Base-by-base conservation (phyloP, 2,888 invertebrate genomes). In the Imbricaverruca yamaguchii region DNA sequence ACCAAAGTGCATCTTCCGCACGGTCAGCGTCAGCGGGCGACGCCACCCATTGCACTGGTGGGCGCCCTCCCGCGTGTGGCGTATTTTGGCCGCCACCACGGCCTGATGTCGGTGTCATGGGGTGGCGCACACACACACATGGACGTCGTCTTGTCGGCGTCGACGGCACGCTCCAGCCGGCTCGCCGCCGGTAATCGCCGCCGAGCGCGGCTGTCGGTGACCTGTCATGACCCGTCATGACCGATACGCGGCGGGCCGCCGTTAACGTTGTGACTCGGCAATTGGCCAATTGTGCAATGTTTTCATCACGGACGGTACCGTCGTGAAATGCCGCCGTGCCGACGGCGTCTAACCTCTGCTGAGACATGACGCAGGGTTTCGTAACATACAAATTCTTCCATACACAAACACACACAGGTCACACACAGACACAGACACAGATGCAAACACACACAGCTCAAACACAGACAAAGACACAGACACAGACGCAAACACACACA, bases 271-370 rank as follows among this genome's bases (percentile, higher is more conserved):
- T 10, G 18, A 55, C 18, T 9, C 53, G 53, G 18, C 74, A n/a
- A 53, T 53, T 21, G 74, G 55, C 11, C 74, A 53, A 21, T 74
- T 74, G 74, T 74, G 74, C 74, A 74, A 74, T 53, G 74, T 65
- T 74, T 74, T 74, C 74, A 55, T 55, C 55, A 55, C 21, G 74
- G 74, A 18, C 53, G 15, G 69, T n/a, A 9, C n/a, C 39, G 11
- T 15, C 4, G 55, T 53, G 74, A 74, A 55, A 55, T 55, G 59
- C 55, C 21, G 67, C 2, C 15, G 21, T 11, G 55, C 53, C 53
- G 10, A 3, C 18, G 6, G 10, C 21, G 21, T 12, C 53, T 74
- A 55, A 74, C 74, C 74, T 55, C 7, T 55, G 74, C 53, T 55
- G 74, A 55, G 55, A 55, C 15, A 1, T 55, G 74, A 74, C 53